phyloP scores from a whole-genome alignment of 2,113 vertebrate genomes.

The Eulacestoma nigropectus region DNA sequence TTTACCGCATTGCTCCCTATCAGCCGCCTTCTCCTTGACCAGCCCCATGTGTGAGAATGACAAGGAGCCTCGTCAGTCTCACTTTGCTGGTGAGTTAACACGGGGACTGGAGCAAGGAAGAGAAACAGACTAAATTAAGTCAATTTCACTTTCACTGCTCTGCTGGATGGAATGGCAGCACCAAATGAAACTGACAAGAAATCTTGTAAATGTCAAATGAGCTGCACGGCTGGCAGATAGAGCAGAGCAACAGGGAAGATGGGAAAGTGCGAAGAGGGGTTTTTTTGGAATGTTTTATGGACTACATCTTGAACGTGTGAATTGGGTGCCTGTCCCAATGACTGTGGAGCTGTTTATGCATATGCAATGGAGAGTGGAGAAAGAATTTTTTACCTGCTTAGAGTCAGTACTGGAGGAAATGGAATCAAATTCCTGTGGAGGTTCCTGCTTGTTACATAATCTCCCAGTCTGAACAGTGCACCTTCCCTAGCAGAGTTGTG shows the following conservation, averaged over 20 bases:
- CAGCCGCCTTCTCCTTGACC: slow-evolving; percentile 30
- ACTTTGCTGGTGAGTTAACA: slow-evolving; percentile 47
- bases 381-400: slow-evolving; percentile 41
- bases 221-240: slow-evolving; percentile 56
- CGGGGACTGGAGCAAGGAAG: slow-evolving; percentile 25
- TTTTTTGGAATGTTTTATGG: slow-evolving; percentile 55
- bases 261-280: slow-evolving; percentile 40
- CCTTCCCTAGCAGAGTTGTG: not conserved
- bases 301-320: slow-evolving; percentile 45
- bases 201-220: slow-evolving; percentile 67
- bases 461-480: not conserved
- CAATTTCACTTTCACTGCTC: slow-evolving; percentile 51
- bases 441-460: not conserved
- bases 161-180: slow-evolving; percentile 52
- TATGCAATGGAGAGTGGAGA: slow-evolving; percentile 50
- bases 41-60: slow-evolving; percentile 4
- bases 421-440: not conserved
- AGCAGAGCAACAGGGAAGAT: slow-evolving; percentile 47
- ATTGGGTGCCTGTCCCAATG: slow-evolving; percentile 45
- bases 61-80: slow-evolving; percentile 47
- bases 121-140: slow-evolving; percentile 56
- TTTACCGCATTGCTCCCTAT: slow-evolving; percentile 37
- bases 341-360: slow-evolving; percentile 57
- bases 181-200: slow-evolving; percentile 62
- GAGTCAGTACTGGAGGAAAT: slow-evolving; percentile 1